These are phyloP conservation scores for Orthosia incerta DNA, from an alignment of 2,888 invertebrate genomes.

Conservation along the genomic window DNA sequence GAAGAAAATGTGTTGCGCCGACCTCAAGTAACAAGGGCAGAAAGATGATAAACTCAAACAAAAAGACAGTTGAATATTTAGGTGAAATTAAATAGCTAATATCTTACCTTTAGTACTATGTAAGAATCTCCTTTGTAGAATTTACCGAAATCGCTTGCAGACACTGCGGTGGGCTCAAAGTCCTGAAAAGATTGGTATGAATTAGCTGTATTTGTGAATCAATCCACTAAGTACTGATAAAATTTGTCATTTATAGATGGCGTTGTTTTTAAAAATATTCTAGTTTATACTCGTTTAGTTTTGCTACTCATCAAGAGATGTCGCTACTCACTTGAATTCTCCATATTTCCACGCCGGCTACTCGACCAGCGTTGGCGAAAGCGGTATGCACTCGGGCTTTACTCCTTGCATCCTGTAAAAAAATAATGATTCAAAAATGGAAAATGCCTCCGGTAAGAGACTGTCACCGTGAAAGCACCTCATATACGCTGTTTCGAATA, in stretches of 20 bases:
- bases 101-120: constrained; percentile 94
- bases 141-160: constrained; percentile 94
- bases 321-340: constrained; percentile 93
- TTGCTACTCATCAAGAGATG: constrained; percentile 48
- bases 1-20: neutral
- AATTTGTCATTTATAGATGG: neutral
- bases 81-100: neutral
- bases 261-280: neutral
- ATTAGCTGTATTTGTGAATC: too few species aligned
- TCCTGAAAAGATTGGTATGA: constrained; percentile 87
- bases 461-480: too few species aligned
- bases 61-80: neutral
- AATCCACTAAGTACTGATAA: too few species aligned
- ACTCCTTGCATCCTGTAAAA: constrained; percentile 81
- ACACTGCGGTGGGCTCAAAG: constrained; percentile 94
- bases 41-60: neutral
- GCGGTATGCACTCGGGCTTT: constrained; percentile 91
- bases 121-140: constrained; percentile 97
- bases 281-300: neutral
- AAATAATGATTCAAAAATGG: constrained; percentile 2
- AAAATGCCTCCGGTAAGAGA: too few species aligned
- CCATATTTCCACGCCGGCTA: constrained; percentile 94
- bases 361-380: constrained; percentile 93
- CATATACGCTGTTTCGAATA: too few species aligned
- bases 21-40: neutral